Evolutionary conservation across 2,113 vertebrate genomes (phyloP), one percentile per base, ranked within the genome.

Genomic region (Varanus komodoensis): DNA sequence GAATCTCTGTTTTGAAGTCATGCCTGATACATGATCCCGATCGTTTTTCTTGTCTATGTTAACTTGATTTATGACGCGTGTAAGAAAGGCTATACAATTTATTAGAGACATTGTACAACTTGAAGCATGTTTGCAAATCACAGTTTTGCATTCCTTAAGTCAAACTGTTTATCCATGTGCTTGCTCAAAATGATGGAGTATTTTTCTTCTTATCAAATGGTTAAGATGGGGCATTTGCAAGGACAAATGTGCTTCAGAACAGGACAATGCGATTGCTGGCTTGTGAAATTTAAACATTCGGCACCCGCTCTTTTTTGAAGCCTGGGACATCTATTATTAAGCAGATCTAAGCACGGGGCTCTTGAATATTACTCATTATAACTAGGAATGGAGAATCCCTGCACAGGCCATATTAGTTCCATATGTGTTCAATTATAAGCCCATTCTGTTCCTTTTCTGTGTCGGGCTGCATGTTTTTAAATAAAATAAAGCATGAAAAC

Each of bases 11-110:
- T 44, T 61, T 57, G 52, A 57, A 74, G 69, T 61, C 54, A 61
- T 57, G 15, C 48, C 82, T 89, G 82, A 85, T 29, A 29, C 25
- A 69, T 52, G 54, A 54, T 71, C 48, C 67, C 38, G 67, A 82
- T 54, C 68, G 38, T 21, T 52, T 85, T 84, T n/a, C 57, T 84
- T 34, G 48, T 54, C 61, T 52, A 52, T 80, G 44, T 89, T 80
- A 80, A 86, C 34, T 38, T 90, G 74, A 86, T 85, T 80, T 61
- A 90, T 90, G 83, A 84, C 79, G 8, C 80, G 89, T 85, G 38
- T 80, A 32, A 71, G n/a, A 52, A 57, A 23, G 25, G 48, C n/a
- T 90, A 67, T 54, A 38, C 6, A 14, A 57, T n/a, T 75, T 74
- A 84, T 50, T 21, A 32, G 19, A 80, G 29, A 80, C 27, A 44